Base-by-base conservation (phyloP, 37 sponge, comb jelly and placozoan species). In the Cliona cf. orientalis region DNA sequence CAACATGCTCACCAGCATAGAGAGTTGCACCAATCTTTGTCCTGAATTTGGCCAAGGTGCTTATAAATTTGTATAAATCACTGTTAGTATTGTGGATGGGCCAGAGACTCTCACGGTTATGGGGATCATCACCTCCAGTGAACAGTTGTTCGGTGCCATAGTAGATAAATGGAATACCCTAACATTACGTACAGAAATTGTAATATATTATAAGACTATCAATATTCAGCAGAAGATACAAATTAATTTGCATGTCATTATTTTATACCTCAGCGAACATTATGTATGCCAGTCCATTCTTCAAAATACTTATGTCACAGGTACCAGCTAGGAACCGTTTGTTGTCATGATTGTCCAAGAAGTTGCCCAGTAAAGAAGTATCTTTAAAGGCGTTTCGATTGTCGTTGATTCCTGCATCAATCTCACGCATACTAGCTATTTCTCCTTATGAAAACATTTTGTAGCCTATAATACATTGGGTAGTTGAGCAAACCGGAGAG, bases 111-210 rank as follows among this genome's bases (percentile, higher is more conserved):
- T 89, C 90, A 28, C 94, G 49, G 58, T 89, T 80, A 1, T 76
- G 25, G 29, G 90, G 90, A 55, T 89, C 90, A n/a, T 56, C 70
- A 23, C 58, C 35, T 57, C 94, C 94, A 69, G 35, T 63, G 57
- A 82, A 93, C 0, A 62, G 87, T 53, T 93, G 94, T 61, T 93
- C 94, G 11, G 90, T 93, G 29, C 94, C 94, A 53, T 93, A 93
- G 61, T 93, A 93, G 7, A 93, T 78, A 14, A 93, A 89, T 22
- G 94, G 94, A 77, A 93, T 93, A 39, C 91, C 90, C 92, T 91
- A 56, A 58, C 36, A 11, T 32, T n/a, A 68, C 19, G 42, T 9
- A 14, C 14, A 32, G 22, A 21, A 46, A 28, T n/a, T 49, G 46
- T 17, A 74, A n/a, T n/a, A n/a, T n/a, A n/a, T n/a, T n/a, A n/a